Evolutionary conservation across 2,113 vertebrate genomes (phyloP).

Genomic region (Natator depressus): DNA sequence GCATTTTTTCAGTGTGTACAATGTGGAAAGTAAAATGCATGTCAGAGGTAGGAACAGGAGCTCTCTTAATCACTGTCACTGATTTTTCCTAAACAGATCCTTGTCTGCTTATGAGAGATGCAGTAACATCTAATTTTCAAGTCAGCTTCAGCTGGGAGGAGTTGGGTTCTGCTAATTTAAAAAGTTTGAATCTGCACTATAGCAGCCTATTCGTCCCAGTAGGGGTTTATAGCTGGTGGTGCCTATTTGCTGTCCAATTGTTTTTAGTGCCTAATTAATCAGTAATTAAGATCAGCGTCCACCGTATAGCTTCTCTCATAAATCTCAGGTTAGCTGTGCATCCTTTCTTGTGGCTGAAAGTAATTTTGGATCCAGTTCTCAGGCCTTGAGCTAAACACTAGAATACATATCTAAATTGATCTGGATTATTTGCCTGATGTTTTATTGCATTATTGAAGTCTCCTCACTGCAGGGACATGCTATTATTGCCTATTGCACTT

Average conservation of each 20-base stretch:
- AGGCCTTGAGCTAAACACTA: constrained; percentile 20
- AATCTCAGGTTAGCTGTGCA: background rate
- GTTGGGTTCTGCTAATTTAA: constrained; percentile 36
- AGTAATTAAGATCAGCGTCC: constrained; percentile 29
- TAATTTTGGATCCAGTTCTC: background rate
- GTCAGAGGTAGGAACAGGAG: constrained; percentile 39
- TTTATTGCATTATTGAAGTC: constrained; percentile 10
- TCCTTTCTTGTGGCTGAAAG: constrained; percentile 25
- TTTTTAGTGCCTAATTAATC: constrained; percentile 28
- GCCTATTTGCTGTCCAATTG: constrained; percentile 45
- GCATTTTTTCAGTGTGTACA: constrained; percentile 52
- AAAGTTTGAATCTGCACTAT: constrained; percentile 58
- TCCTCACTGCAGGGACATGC: background rate
- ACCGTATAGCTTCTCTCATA: background rate
- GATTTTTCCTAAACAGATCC: constrained; percentile 49
- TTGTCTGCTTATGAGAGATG: constrained; percentile 32
- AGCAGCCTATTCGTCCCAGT: constrained; percentile 44
- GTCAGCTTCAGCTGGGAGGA: background rate
- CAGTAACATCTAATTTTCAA: constrained; percentile 40
- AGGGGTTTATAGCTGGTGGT: background rate
- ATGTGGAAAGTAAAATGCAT: constrained; percentile 54
- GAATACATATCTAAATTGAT: background rate
- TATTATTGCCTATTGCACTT: background rate
- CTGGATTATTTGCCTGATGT: constrained; percentile 2
- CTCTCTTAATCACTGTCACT: constrained; percentile 56